Conservation (phyloP, 1,140 invertebrate species). For the Lepidurus couesii region DNA sequence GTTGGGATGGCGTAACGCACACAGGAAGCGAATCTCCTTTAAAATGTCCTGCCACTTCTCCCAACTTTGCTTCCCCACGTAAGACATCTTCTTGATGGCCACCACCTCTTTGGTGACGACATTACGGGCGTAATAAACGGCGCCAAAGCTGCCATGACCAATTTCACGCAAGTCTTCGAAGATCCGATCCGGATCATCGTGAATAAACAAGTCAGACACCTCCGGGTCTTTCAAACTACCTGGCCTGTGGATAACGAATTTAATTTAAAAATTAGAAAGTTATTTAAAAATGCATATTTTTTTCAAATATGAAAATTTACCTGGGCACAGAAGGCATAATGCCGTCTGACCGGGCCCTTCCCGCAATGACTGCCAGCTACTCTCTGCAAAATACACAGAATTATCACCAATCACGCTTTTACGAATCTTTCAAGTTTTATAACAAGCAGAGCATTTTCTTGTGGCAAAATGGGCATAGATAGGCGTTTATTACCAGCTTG, state of each 20-base stretch:
- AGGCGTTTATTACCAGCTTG: too few relatives aligned
- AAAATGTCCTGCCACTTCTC: conserved; percentile 99
- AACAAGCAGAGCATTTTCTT: too few relatives aligned
- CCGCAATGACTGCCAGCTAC: background rate
- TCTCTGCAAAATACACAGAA: background rate
- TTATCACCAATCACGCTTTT: background rate
- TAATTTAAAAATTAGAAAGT: conserved; percentile 13
- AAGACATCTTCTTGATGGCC: conserved; percentile 99
- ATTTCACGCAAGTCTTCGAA: conserved; percentile 98
- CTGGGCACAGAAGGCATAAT: conserved; percentile 37
- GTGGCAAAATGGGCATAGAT: too few relatives aligned
- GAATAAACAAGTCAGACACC: conserved; percentile 90
- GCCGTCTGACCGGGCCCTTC: background rate
- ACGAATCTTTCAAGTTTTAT: too few relatives aligned
- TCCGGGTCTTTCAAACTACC: conserved; percentile 94
- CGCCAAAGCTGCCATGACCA: conserved; percentile 98
- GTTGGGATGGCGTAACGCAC: conserved; percentile 90
- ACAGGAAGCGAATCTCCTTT: conserved; percentile 96
- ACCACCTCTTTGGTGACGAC: conserved; percentile 92
- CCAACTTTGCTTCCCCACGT: conserved; percentile 91
- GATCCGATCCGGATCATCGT: conserved; percentile 96
- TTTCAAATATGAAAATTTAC: conserved; percentile 30
- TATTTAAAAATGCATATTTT: background rate
- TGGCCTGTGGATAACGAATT: conserved; percentile 52
- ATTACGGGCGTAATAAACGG: conserved; percentile 97